Base-by-base conservation (phyloP, 2,113 vertebrate species). In the Carassius auratus region DNA sequence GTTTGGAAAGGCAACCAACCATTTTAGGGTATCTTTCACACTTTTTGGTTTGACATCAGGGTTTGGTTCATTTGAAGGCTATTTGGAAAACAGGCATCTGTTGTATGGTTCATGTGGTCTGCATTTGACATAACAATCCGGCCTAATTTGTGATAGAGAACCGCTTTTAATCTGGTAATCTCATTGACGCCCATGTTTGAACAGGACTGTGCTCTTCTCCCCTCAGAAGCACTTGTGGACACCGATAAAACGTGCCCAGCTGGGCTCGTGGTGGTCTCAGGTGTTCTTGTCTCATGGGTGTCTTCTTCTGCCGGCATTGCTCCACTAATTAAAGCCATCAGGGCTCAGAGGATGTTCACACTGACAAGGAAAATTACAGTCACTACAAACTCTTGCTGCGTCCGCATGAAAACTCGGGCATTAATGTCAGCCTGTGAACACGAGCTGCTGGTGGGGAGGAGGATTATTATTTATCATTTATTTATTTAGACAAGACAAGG, bases 291-390 rank as follows among this genome's bases (percentile, higher is more conserved):
- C 62, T 78, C 71, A 33, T 55, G 26, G 42, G 52, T 21, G 57
- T 83, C 80, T 64, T 30, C 10, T 38, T 76, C 81, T 42, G 76
- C 64, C 23, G 19, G 42, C 26, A 61, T 83, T 66, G 9, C 19
- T 61, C 48, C 26, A 64, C 86, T 88, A 87, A 90, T 89, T 90
- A 88, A 86, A 86, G 79, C 62, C 86, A 71, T 33, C 73, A 76
- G 7, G 23, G 61, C 80, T 87, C 42, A 17, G 42, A 73, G 71
- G 79, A 73, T n/a, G 42, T 84, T 84, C 71, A 79, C 77, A 80
- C 69, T 76, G 81, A 85, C 88, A 64, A 81, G 73, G 61, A 73
- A 85, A 80, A 85, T 89, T 79, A 88, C 52, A 68, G 66, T 86
- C 85, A 84, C 59, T 79, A 30, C 81, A 76, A 81, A 85, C 84